Evolutionary conservation across 2,888 invertebrate species (phyloP).

Genomic region (Norana najaformis): DNA sequence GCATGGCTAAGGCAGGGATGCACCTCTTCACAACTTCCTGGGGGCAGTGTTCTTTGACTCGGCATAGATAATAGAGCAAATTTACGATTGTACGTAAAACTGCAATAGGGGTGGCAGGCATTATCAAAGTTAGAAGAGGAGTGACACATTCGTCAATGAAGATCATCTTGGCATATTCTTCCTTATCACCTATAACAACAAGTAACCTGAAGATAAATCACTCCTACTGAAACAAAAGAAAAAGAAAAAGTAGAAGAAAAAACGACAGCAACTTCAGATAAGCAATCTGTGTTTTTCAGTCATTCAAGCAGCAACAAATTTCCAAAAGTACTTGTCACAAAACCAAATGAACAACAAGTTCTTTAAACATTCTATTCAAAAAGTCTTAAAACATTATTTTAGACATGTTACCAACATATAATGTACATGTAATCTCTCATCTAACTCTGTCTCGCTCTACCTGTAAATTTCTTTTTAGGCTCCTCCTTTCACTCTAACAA

Average conservation of each 20-base stretch:
- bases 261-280: too few species aligned
- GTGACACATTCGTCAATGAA: constrained; percentile 74
- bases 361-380: too few species aligned
- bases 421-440: too few species aligned
- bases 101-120: constrained; percentile 68
- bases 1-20: constrained; percentile 75
- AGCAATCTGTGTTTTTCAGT: background rate
- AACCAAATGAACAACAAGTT: too few species aligned
- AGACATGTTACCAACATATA: too few species aligned
- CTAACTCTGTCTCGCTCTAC: too few species aligned
- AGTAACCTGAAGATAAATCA: background rate
- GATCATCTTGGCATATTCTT: constrained; percentile 77
- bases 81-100: constrained; percentile 85
- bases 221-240: background rate
- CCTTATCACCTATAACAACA: constrained; percentile 60
- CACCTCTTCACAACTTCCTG: constrained; percentile 76
- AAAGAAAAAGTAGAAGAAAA: too few species aligned
- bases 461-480: too few species aligned
- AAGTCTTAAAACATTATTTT: too few species aligned
- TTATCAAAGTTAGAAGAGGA: constrained; percentile 73
- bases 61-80: constrained; percentile 90
- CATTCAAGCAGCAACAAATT: background rate
- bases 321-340: too few species aligned
- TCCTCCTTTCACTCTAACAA: too few species aligned
- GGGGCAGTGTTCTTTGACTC: constrained; percentile 90